Conservation (phyloP, 1,140 invertebrate species). For the Rhizoglyphus robini region DNA sequence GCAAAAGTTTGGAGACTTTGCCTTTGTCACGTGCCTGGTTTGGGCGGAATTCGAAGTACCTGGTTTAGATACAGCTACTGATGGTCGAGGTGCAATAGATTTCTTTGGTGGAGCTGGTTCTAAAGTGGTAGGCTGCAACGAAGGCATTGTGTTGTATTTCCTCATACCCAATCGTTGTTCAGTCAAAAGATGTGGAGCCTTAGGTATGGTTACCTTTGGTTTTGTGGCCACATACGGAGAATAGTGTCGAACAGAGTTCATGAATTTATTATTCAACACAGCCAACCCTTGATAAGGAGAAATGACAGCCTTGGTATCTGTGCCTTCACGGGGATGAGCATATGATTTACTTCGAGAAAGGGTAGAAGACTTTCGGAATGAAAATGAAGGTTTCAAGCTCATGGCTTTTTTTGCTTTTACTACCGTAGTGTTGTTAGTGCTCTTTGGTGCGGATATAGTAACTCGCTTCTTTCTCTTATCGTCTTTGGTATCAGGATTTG, state of each 20-base stretch:
- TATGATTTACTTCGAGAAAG: background rate
- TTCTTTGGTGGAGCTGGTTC: background rate
- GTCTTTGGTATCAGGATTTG: background rate
- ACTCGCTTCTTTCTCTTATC: background rate
- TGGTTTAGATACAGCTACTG: background rate
- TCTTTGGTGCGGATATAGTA: background rate
- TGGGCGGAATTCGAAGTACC: background rate
- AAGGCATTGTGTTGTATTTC: background rate
- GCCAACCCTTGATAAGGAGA: background rate
- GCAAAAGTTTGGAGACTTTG: background rate
- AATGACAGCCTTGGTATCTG: background rate
- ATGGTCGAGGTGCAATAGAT: background rate
- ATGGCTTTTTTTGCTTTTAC: background rate
- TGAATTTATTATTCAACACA: background rate
- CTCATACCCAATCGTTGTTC: background rate
- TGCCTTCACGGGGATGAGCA: background rate
- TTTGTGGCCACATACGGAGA: too few species aligned
- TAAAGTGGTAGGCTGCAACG: background rate
- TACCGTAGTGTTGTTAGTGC: background rate
- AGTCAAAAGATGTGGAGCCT: background rate
- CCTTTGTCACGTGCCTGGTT: background rate
- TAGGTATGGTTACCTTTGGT: background rate
- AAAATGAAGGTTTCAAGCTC: too few species aligned
- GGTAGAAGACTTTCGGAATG: background rate
- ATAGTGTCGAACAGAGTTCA: background rate